phyloP scores from a whole-genome alignment of 1,140 invertebrate species.

The Rhyacophila brunnea region DNA sequence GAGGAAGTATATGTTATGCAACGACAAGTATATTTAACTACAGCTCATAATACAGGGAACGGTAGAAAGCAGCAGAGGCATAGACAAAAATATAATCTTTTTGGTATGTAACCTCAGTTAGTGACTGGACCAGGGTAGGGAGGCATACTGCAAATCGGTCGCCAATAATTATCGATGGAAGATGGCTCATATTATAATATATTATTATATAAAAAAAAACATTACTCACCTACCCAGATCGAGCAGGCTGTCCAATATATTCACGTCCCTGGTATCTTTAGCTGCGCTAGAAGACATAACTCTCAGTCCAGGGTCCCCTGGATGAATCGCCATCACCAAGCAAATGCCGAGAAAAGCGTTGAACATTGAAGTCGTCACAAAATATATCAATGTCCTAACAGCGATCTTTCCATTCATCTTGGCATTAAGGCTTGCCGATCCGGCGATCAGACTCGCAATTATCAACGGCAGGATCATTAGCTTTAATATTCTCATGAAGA shows the following conservation, averaged over 20 bases:
- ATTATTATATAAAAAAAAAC: constrained; percentile 1
- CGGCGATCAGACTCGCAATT: constrained; percentile 85
- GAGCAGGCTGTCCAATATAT: constrained; percentile 78
- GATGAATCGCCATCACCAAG: constrained; percentile 73
- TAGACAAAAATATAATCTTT: no score
- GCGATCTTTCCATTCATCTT: constrained; percentile 85
- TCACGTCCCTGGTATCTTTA: constrained; percentile 61
- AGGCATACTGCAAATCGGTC: no score
- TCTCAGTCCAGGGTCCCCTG: constrained; percentile 70
- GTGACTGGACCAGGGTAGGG: no score
- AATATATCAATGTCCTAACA: constrained; percentile 74
- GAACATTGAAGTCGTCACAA: constrained; percentile 76
- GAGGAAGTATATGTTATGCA: no score
- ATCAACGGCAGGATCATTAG: constrained; percentile 86
- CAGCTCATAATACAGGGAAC: no score
- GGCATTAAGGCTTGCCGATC: constrained; percentile 81
- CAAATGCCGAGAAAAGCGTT: constrained; percentile 77
- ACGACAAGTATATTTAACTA: no score
- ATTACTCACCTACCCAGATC: constrained; percentile 75
- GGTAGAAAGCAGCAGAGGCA: no score
- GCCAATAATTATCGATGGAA: no score
- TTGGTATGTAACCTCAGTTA: no score
- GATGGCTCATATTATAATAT: no score
- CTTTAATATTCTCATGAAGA: constrained; percentile 86
- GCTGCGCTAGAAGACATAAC: constrained; percentile 43